Evolutionary conservation across 2,113 vertebrate genomes (phyloP).

Genomic region (Bufo bufo): DNA sequence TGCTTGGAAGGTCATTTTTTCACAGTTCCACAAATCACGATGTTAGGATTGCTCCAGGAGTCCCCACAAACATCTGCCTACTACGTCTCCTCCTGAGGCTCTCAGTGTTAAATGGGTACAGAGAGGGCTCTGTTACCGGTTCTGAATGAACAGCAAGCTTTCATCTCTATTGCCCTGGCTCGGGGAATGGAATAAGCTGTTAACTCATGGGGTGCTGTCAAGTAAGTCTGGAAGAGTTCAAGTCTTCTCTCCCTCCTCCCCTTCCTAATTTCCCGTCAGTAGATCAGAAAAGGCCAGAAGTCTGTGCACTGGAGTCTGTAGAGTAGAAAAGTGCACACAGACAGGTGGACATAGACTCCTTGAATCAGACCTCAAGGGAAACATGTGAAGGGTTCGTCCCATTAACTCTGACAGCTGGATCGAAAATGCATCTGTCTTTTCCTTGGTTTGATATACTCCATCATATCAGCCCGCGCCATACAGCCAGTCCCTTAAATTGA

Average conservation of each 20-base stretch:
- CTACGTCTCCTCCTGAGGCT: not conserved
- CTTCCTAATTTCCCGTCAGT: slow-evolving; percentile 39
- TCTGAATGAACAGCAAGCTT: slow-evolving; percentile 45
- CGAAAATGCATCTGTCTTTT: slow-evolving; percentile 30
- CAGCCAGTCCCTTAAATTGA: not conserved
- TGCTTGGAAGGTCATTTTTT: not conserved
- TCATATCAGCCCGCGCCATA: not conserved
- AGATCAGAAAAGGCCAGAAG: slow-evolving; percentile 43
- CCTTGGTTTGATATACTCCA: slow-evolving; percentile 19
- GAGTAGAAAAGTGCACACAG: slow-evolving; percentile 19
- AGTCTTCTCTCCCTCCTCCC: slow-evolving; percentile 14
- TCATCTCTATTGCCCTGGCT: slow-evolving; percentile 51
- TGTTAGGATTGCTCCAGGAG: not conserved
- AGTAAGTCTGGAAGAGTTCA: not conserved
- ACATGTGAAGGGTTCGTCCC: slow-evolving; percentile 27
- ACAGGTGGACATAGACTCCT: slow-evolving; percentile 35
- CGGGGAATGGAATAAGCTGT: slow-evolving; percentile 46
- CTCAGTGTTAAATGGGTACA: slow-evolving; percentile 21
- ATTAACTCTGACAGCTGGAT: slow-evolving; percentile 43
- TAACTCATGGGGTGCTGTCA: slow-evolving; percentile 38
- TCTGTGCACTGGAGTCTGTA: slow-evolving; percentile 32
- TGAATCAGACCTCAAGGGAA: slow-evolving; percentile 25
- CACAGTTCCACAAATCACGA: not conserved
- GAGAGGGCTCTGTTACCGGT: slow-evolving; percentile 27
- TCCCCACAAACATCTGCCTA: slow-evolving; percentile 5